Base-by-base conservation (phyloP, 2,797 vertebrate genomes). In the Sphenopsis melanotis region DNA sequence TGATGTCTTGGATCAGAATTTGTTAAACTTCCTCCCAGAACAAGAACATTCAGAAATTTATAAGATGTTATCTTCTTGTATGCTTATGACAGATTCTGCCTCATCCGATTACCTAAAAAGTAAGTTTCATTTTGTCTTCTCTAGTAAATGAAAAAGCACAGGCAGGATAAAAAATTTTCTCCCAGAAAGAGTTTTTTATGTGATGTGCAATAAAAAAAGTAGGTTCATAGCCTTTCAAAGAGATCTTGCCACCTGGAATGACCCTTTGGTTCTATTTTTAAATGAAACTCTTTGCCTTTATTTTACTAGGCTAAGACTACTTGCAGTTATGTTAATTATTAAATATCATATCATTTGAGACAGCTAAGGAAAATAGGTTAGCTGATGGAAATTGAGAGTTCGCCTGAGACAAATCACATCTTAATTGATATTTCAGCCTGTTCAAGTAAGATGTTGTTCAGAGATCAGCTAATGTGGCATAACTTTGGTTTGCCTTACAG, bases 21-120 rank as follows among this genome's bases (percentile, higher is more conserved):
- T 98, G 96, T 96, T 98, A 97, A 98, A 98, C 96, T 98, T 98
- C 96, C 98, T 98, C 85, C 98, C 98, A 81, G 98, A 98, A 90
- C 98, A 98, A 97, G 98, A 98, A 88, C 98, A 98, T 95, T 98
- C 98, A 66, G 98, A 98, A 94, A 97, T 98, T 95, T 98, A 98
- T 97, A 98, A 98, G 97, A 98, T 98, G 93, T 94, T 98, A 60
- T 98, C 98, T 94, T 98, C 98, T 90, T 98, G 97, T 75, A 96
- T 98, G 97, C 96, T 98, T 92, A 89, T 98, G 95, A 97, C 97
- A 10, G 98, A 98, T 75, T 95, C 98, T 95, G 93, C 97, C 64
- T 97, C 98, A 93, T 93, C 97, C 0, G 98, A 98, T 95, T 98
- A 97, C 94, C 88, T 98, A 94, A 98, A 98, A 97, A 97, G 98